Percentiles rank a stretch among this genome's conserved stretches.
phyloP scores from a whole-genome alignment of 2,113 vertebrate genomes.

The Dicentrarchus labrax region DNA sequence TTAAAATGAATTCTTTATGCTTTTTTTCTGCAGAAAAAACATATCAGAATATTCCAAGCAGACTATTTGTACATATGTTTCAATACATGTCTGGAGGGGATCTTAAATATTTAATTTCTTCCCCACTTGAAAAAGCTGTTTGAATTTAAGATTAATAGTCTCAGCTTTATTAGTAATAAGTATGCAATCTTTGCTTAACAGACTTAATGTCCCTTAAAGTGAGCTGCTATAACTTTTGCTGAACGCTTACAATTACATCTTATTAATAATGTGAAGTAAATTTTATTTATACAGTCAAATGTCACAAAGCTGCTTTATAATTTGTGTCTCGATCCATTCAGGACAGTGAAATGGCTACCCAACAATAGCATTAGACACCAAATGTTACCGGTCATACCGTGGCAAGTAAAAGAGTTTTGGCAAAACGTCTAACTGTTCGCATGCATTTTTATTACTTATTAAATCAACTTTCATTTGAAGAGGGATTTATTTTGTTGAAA shows the following conservation, averaged over 20 bases:
- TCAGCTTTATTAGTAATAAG: background rate
- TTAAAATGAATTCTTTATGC: too few relatives aligned
- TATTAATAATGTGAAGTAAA: background rate
- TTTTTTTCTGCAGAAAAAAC: too few relatives aligned
- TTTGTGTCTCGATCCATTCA: too few relatives aligned
- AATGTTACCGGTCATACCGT: background rate
- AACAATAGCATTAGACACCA: background rate
- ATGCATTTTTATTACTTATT: background rate
- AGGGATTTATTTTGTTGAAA: background rate
- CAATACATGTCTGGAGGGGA: too few relatives aligned
- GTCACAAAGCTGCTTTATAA: too few relatives aligned
- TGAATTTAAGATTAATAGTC: background rate
- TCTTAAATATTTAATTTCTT: background rate
- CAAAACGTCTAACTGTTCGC: background rate
- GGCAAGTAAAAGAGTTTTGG: background rate
- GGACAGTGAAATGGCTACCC: too few relatives aligned
- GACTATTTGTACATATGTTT: too few relatives aligned
- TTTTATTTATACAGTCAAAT: too few relatives aligned
- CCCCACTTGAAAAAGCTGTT: too few relatives aligned
- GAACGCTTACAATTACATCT: background rate
- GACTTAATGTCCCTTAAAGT: background rate
- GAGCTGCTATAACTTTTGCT: background rate
- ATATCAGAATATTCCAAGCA: too few relatives aligned
- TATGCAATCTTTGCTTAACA: background rate
- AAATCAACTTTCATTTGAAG: background rate